Conservation (phyloP, 2,113 vertebrate species). For the Cervus canadensis region DNA sequence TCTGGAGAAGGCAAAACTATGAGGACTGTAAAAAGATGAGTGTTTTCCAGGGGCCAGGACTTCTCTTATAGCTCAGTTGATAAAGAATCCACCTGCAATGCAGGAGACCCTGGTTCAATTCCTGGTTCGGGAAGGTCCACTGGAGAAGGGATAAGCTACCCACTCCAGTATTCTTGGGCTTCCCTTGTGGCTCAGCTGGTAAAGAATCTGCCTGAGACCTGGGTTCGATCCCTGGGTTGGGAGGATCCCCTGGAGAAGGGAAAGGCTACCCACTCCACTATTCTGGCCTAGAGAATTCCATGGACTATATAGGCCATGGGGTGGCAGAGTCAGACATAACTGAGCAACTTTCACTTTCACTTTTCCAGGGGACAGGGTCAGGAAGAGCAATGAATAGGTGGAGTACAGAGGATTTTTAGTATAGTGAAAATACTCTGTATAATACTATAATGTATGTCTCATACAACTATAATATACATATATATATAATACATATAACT, state of each 20-base stretch:
- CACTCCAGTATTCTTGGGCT: background rate
- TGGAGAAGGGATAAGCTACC: background rate
- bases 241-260: background rate
- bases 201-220: background rate
- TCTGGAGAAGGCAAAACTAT: background rate
- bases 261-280: background rate
- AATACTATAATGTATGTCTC: background rate
- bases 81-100: background rate
- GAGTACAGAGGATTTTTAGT: background rate
- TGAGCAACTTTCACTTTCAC: background rate
- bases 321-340: accelerated
- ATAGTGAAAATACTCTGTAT: background rate
- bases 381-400: background rate
- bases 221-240: background rate
- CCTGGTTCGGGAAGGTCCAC: background rate
- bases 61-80: background rate
- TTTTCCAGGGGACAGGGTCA: background rate
- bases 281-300: background rate
- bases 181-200: background rate
- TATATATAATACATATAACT: background rate
- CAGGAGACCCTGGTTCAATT: accelerated
- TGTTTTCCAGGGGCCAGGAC: background rate
- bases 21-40: background rate
- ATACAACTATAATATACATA: background rate
- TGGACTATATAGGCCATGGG: background rate